Base-by-base conservation (phyloP, 2,888 invertebrate genomes). In the Labia minor region DNA sequence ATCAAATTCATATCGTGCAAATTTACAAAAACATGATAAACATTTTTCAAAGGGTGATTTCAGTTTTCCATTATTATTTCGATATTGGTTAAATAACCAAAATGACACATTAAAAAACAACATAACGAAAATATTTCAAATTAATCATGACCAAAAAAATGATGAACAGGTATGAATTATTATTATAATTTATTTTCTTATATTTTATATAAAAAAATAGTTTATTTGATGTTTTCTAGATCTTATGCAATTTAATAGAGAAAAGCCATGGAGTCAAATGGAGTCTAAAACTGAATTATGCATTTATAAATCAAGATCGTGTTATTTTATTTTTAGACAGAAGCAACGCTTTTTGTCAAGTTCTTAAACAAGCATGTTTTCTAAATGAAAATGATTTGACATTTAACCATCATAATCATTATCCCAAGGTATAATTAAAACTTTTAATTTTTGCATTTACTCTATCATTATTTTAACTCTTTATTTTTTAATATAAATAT, bases 21-120 rank as follows among this genome's bases (percentile, higher is more conserved):
- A 3, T 6, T 26, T 26, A 26, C 26, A 26, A 76, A 81, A 81
- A 72, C 85, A 87, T 72, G 79, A 76, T 1, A 82, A 83, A 70
- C 82, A 84, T 71, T 75, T 86, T 4, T 74, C 75, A 37, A 75
- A 80, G 62, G 89, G 88, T 8, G 89, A 89, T 70, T 76, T 86
- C 2, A 86, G 85, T 77, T 86, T 88, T 76, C 82, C 85, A 10
- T 76, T 79, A 67, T 79, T 78, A 64, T 72, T 81, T 19, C 78
- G 81, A 72, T 82, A 82, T 65, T 89, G 88, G 88, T 66, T 19
- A 62, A 18, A 21, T 1, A n/a, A 66, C 33, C 19, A 11, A 1
- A 61, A 62, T 10, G 61, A 62, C 33, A n/a, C 21, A 61, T 3
- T 65, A 1, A 10, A 65, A n/a, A n/a, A n/a, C n/a, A 26, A 3